phyloP scores from a whole-genome alignment of 2,113 vertebrate species.

The Neolamprologus brichardi region DNA sequence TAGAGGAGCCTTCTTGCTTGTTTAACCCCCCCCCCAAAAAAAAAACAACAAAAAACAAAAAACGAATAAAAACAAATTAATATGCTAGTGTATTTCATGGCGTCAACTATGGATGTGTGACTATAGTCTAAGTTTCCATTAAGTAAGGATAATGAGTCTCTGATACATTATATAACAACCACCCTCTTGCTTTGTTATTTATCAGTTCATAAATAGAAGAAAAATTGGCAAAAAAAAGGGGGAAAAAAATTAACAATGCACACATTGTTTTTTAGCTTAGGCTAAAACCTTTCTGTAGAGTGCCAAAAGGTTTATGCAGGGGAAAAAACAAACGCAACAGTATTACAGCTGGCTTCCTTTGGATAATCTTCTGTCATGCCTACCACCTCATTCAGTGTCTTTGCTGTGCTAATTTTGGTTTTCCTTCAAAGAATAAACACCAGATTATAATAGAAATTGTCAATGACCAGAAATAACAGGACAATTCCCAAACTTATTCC shows the following conservation, averaged over 20 bases:
- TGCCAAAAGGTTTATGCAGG: background rate
- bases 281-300: background rate
- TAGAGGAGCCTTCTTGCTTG: background rate
- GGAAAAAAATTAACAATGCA: background rate
- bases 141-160: background rate
- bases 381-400: background rate
- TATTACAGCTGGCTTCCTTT: background rate
- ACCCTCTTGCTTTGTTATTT: background rate
- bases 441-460: background rate
- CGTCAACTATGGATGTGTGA: background rate
- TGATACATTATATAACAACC: background rate
- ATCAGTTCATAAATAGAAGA: background rate
- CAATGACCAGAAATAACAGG: background rate
- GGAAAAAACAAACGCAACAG: accelerated
- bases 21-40: too few relatives aligned
- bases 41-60: too few relatives aligned
- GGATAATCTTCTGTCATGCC: background rate
- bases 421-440: background rate
- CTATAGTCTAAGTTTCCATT: background rate
- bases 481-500: background rate
- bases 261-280: background rate
- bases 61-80: background rate
- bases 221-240: too few relatives aligned
- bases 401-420: background rate
- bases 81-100: background rate